A percentile compares a stretch with the other conserved stretches of the same genome.
Evolutionary conservation across 2,797 vertebrate species (phyloP).

Genomic region (Enteromius unitaeniatus): DNA sequence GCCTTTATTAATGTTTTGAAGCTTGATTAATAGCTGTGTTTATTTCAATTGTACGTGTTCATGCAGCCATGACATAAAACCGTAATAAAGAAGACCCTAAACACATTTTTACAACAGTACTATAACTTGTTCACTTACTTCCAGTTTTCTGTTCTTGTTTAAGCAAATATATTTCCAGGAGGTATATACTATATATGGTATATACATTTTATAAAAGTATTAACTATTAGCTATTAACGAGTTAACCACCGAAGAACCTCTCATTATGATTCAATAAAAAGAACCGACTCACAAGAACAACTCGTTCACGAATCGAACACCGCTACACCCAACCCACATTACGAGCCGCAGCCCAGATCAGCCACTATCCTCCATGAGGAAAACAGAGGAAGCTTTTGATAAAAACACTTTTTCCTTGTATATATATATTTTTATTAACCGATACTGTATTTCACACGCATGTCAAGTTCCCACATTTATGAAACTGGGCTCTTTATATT

Average conservation of each 20-base stretch:
- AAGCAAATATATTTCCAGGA: not conserved
- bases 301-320: conserved; percentile 4
- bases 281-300: conserved; percentile 7
- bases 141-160: not conserved
- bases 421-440: not conserved
- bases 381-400: not conserved
- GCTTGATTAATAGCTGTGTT: not conserved
- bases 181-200: too few species aligned
- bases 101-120: not conserved
- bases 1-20: not conserved
- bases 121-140: not conserved
- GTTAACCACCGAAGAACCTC: not conserved
- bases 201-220: not conserved
- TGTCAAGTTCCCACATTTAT: not conserved
- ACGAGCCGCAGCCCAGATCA: conserved; percentile 41
- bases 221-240: not conserved
- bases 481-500: not conserved
- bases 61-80: not conserved
- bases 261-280: not conserved
- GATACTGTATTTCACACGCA: not conserved
- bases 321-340: conserved; percentile 52
- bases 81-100: not conserved
- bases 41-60: not conserved
- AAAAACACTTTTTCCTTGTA: not conserved
- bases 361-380: not conserved